Conservation (phyloP, 2,888 invertebrate genomes). For the Caenorhabditis virilis region DNA sequence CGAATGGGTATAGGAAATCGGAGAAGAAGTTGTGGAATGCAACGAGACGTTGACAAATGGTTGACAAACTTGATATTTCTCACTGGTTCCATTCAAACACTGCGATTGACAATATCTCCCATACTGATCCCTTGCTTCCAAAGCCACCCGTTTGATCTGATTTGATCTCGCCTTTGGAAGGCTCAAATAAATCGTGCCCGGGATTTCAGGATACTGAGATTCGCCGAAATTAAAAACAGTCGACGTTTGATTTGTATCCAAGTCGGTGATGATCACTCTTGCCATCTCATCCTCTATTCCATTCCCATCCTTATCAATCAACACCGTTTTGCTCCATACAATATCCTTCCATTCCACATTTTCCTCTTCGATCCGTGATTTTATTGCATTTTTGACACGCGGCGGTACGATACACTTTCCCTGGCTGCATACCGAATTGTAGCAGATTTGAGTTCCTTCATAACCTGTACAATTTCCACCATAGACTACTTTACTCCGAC, state of each 20-base stretch:
- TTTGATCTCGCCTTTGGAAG: constrained; percentile 59
- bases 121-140: constrained; percentile 62
- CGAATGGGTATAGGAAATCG: constrained; percentile 49
- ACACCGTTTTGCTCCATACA: constrained; percentile 64
- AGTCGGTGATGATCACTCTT: constrained; percentile 20
- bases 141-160: constrained; percentile 42
- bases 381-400: constrained; percentile 17
- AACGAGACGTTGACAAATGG: constrained; percentile 53
- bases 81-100: constrained; percentile 60
- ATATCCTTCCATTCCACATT: constrained; percentile 28
- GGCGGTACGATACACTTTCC: constrained; percentile 37
- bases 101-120: constrained; percentile 67
- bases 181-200: constrained; percentile 63
- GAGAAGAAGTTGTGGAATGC: constrained; percentile 41
- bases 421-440: constrained; percentile 56
- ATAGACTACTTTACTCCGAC: constrained; percentile 52
- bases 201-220: constrained; percentile 51
- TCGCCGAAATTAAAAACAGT: constrained; percentile 14
- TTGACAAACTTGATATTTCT: constrained; percentile 64
- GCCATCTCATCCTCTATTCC: constrained; percentile 42
- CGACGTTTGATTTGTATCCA: constrained; percentile 21
- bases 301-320: constrained; percentile 47
- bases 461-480: constrained; percentile 67
- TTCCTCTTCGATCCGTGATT: constrained; percentile 26
- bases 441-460: constrained; percentile 62